Conservation (phyloP, 2,888 invertebrate genomes). For the Bedellia somnulentella region DNA sequence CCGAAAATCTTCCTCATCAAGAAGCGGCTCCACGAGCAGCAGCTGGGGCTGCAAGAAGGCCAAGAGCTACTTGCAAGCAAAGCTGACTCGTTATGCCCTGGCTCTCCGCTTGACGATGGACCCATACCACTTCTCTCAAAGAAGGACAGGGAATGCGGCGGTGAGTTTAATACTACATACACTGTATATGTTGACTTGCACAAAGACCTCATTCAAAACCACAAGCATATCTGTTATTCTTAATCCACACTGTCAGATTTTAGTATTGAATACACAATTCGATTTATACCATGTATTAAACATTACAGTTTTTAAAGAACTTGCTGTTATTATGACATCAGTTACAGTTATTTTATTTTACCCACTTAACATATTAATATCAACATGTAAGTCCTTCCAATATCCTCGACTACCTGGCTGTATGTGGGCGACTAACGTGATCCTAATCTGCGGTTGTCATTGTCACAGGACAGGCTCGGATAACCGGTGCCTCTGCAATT, state of each 20-base stretch:
- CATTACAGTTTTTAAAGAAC: too few relatives aligned
- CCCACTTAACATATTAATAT: too few relatives aligned
- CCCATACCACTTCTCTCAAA: conserved; percentile 66
- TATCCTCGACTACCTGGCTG: conserved; percentile 37
- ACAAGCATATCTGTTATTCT: conserved; percentile 11
- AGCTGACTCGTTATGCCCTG: conserved; percentile 63
- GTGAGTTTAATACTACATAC: conserved; percentile 24
- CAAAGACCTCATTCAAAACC: conserved; percentile 16
- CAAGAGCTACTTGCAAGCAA: conserved; percentile 73
- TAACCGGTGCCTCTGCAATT: too few relatives aligned
- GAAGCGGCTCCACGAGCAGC: conserved; percentile 89
- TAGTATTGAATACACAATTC: conserved; percentile 12
- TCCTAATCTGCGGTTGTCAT: conserved; percentile 16
- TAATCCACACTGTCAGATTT: conserved; percentile 11
- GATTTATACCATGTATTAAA: too few relatives aligned
- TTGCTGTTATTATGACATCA: too few relatives aligned
- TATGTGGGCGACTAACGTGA: conserved; percentile 36
- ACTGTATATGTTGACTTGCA: conserved; percentile 10
- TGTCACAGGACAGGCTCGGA: conserved; percentile 7
- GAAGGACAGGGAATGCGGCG: conserved; percentile 41
- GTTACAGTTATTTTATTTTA: too few relatives aligned
- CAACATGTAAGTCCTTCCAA: too few relatives aligned
- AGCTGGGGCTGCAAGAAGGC: conserved; percentile 78
- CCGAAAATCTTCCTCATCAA: conserved; percentile 93
- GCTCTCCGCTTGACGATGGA: conserved; percentile 57